These are phyloP conservation scores for Alviniconcha strummeri DNA, from an alignment of 2,888 invertebrate species.

Conservation along the genomic window DNA sequence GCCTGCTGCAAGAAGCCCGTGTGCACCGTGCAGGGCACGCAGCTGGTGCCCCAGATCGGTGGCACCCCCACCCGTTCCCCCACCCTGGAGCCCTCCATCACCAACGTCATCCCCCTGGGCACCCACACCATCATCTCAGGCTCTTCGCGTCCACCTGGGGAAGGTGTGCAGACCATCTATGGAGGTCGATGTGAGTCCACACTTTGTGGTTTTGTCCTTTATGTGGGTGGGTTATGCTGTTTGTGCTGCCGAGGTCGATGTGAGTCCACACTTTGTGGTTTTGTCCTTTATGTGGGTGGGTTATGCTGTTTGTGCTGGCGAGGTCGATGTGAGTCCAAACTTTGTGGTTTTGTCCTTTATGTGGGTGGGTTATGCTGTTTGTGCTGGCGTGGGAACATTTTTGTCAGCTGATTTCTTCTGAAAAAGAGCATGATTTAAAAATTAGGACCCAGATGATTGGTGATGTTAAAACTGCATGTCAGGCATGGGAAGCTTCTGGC, in stretches of 20 bases:
- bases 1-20: constrained; percentile 53
- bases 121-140: constrained; percentile 55
- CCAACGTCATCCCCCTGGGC: constrained; percentile 53
- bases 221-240: neutral
- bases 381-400: constrained; percentile 33
- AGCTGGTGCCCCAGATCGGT: constrained; percentile 46
- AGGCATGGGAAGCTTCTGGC: no score
- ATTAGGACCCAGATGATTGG: no score
- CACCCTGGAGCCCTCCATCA: constrained; percentile 48
- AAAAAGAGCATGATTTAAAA: no score
- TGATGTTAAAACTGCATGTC: no score
- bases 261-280: neutral
- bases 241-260: constrained; percentile 37
- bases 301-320: no score
- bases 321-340: constrained; percentile 37
- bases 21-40: constrained; percentile 48
- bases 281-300: neutral
- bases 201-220: no score
- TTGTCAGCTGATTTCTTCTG: no score
- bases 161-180: constrained; percentile 35
- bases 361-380: neutral
- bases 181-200: constrained; percentile 38
- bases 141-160: constrained; percentile 49
- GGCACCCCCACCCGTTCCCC: constrained; percentile 48
- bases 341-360: no score